These are phyloP conservation scores for Oceanodroma tethys DNA, from an alignment of 2,113 vertebrate genomes.

Conservation along the genomic window DNA sequence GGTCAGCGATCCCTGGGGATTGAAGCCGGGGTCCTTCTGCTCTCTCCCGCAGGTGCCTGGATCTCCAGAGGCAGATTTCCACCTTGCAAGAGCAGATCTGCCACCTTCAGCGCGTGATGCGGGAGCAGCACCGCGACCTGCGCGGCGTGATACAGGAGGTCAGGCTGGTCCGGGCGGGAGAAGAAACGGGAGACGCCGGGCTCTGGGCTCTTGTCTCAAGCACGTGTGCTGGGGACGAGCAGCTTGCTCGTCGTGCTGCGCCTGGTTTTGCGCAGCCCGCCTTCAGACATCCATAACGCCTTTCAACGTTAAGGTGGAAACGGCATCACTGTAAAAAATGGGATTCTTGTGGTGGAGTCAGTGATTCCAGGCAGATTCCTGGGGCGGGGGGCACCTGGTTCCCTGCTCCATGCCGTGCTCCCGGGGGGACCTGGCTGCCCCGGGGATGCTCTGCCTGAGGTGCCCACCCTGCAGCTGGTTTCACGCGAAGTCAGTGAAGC, in stretches of 20 bases:
- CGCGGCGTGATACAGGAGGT: constrained; percentile 69
- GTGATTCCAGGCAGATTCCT: neutral
- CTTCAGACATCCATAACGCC: accelerated
- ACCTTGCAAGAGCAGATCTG: constrained; percentile 66
- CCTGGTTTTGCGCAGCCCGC: accelerated
- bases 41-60: constrained; percentile 7
- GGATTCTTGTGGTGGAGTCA: neutral
- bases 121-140: constrained; percentile 64
- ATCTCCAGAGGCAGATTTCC: constrained; percentile 50
- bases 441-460: neutral
- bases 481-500: neutral
- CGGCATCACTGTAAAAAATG: neutral
- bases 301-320: neutral
- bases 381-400: accelerated
- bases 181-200: neutral
- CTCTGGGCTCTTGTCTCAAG: neutral
- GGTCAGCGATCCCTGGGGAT: neutral
- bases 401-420: neutral
- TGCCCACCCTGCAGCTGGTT: too few relatives aligned
- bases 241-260: accelerated
- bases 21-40: neutral
- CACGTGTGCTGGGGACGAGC: neutral
- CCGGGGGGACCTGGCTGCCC: neutral
- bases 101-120: constrained; percentile 69
- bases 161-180: neutral